These are phyloP conservation scores for Charadrius vociferus DNA, from an alignment of 2,113 vertebrate genomes.

Conservation along the genomic window DNA sequence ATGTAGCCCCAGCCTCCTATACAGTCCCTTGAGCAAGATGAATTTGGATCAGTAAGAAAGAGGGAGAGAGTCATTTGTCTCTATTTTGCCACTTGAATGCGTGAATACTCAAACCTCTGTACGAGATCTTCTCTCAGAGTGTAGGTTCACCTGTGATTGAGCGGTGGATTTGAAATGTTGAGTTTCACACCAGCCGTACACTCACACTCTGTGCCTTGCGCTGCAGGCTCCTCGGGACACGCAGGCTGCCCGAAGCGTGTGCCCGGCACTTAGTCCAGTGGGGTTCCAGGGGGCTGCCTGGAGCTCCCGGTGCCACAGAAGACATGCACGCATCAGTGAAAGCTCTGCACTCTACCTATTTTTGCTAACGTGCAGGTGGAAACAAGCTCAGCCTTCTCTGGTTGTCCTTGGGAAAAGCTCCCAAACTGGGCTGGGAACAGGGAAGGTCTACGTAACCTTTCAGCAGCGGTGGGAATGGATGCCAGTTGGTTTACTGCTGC, in stretches of 20 bases:
- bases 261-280: not conserved
- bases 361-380: not conserved
- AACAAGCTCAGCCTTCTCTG: not conserved
- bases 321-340: no score
- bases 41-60: not conserved
- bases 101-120: not conserved
- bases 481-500: not conserved
- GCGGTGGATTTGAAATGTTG: not conserved
- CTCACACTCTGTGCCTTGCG: not conserved
- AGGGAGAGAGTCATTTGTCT: not conserved
- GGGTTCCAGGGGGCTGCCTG: not conserved
- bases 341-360: not conserved
- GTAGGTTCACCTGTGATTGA: not conserved
- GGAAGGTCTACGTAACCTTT: not conserved
- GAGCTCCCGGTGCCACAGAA: not conserved
- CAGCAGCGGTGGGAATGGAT: not conserved
- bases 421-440: not conserved
- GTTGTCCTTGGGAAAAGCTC: not conserved
- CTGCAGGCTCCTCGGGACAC: not conserved
- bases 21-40: not conserved
- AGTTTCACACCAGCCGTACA: not conserved
- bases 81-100: not conserved
- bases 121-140: not conserved
- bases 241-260: accelerated
- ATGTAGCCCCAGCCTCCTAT: not conserved